These are phyloP conservation scores for Dicranocentrus wangi DNA, from an alignment of 2,888 invertebrate species.

Conservation along the genomic window DNA sequence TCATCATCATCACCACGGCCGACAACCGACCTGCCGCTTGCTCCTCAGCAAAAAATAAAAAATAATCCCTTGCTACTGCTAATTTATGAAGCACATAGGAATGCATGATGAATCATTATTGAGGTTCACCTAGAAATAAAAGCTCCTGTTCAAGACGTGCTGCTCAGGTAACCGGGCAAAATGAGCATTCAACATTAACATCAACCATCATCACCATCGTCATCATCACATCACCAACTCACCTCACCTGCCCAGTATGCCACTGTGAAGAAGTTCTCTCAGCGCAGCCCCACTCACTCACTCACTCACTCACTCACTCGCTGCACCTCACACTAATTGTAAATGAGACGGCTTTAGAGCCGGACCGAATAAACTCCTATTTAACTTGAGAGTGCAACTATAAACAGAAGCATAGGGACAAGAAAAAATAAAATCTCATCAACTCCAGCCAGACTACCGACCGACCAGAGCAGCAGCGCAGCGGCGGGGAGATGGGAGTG, in stretches of 20 bases:
- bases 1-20: constrained; percentile 3
- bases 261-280: too few species aligned
- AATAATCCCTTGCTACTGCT: too few species aligned
- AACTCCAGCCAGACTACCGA: not conserved
- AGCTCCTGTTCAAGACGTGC: not conserved
- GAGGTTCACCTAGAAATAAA: not conserved
- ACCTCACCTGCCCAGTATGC: too few species aligned
- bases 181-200: too few species aligned
- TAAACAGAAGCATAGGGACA: too few species aligned
- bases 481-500: not conserved
- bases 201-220: not conserved
- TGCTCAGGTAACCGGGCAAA: not conserved
- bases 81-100: constrained; percentile 22
- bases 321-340: not conserved
- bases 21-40: constrained; percentile 6
- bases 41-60: constrained; percentile 7
- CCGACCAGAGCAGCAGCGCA: not conserved
- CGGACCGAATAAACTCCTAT: not conserved
- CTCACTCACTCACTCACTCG: too few species aligned
- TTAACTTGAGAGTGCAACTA: not conserved
- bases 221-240: too few species aligned
- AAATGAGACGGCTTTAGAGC: not conserved
- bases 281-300: too few species aligned
- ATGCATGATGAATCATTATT: constrained; percentile 18
- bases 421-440: constrained; percentile 11